A percentile compares a stretch with the other conserved stretches of the same genome.
Conservation (phyloP, 1,140 invertebrate genomes). For the Chlorops oryzae region DNA sequence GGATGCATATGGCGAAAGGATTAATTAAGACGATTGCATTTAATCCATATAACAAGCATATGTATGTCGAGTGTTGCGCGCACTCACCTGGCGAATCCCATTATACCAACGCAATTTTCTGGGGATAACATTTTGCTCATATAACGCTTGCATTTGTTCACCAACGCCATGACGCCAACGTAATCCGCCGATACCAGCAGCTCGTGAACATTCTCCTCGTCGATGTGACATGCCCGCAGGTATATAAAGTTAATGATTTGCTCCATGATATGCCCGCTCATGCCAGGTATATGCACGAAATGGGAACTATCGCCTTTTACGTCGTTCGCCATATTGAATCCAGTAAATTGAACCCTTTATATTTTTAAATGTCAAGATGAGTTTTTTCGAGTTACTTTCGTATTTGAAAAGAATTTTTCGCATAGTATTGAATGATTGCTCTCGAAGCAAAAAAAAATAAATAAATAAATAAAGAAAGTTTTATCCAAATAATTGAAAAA, state of each 20-base stretch:
- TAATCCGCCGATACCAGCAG: constrained; percentile 72
- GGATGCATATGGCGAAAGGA: too few species aligned
- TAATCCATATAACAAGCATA: too few species aligned
- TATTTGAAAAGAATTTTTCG: too few species aligned
- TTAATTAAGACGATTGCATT: too few species aligned
- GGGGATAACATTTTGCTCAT: constrained; percentile 58
- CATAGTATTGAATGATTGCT: too few species aligned
- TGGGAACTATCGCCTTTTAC: constrained; percentile 53
- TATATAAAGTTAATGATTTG: constrained; percentile 78
- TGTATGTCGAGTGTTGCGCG: too few species aligned
- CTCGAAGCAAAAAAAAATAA: too few species aligned
- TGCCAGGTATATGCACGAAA: constrained; percentile 62
- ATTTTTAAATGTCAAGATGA: too few species aligned
- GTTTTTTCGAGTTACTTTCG: too few species aligned
- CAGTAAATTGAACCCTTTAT: constrained; percentile 75
- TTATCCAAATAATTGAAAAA: too few species aligned
- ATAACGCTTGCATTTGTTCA: constrained; percentile 71
- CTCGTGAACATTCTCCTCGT: constrained; percentile 68
- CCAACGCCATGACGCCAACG: constrained; percentile 68
- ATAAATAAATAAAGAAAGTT: too few species aligned
- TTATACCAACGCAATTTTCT: constrained; percentile 75
- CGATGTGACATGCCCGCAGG: constrained; percentile 63
- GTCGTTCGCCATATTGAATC: constrained; percentile 57
- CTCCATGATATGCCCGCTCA: constrained; percentile 68
- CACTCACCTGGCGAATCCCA: constrained; percentile 65